phyloP scores from a whole-genome alignment of 1,140 invertebrate genomes.

The Hypothenemus hampei region DNA sequence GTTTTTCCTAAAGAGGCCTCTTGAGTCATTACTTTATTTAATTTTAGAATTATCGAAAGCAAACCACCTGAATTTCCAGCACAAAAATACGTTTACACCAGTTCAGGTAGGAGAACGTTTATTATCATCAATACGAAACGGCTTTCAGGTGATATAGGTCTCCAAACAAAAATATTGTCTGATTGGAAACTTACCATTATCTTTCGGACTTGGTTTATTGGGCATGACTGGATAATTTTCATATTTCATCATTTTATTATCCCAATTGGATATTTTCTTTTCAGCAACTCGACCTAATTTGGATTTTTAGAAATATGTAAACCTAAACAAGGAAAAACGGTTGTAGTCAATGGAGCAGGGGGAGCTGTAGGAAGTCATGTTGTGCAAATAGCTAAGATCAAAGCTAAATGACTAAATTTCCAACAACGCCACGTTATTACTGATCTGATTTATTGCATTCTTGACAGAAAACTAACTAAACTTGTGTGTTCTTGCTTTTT shows the following conservation, averaged over 20 bases:
- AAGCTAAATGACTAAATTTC: no score
- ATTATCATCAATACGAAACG: no score
- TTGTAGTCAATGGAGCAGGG: conserved; percentile 63
- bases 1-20: no score
- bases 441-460: not conserved
- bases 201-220: conserved; percentile 40
- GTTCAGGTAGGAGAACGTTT: conserved; percentile 54
- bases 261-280: conserved; percentile 1
- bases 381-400: conserved; percentile 68
- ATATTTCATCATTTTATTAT: not conserved
- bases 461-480: not conserved
- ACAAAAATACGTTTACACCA: conserved; percentile 48
- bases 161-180: not conserved
- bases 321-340: conserved; percentile 61
- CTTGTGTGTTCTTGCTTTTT: conserved; percentile 36
- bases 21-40: no score
- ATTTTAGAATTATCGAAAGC: conserved; percentile 48
- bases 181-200: conserved; percentile 28
- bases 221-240: conserved; percentile 35
- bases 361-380: conserved; percentile 68
- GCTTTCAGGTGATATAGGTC: conserved; percentile 46
- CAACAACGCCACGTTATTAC: no score
- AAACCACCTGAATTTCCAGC: conserved; percentile 49
- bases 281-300: conserved; percentile 61
- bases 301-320: conserved; percentile 63